phyloP scores from a whole-genome alignment of 2,797 vertebrate species.

The Botia almorhae region DNA sequence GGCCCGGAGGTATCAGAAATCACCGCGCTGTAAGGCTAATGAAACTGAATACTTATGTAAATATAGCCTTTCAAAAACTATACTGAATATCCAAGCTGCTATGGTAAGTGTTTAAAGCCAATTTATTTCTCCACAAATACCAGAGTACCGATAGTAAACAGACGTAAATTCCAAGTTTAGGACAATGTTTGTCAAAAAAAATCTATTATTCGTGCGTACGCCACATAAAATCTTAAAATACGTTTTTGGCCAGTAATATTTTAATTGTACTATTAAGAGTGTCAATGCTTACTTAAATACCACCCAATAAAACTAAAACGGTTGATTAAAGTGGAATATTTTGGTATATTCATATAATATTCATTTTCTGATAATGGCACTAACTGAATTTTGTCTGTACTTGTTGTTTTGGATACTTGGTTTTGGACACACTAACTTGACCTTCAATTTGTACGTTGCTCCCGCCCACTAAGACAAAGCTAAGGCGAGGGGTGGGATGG shows the following conservation, averaged over 20 bases:
- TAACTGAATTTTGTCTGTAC: conserved; percentile 37
- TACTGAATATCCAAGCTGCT: not conserved
- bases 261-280: too few species aligned
- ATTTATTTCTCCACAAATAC: too few species aligned
- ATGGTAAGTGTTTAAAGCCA: not conserved
- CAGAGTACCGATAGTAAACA: too few species aligned
- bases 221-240: too few species aligned
- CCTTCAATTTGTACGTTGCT: conserved; percentile 85
- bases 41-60: not conserved
- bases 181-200: not conserved
- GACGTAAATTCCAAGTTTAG: not conserved
- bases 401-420: conserved; percentile 68
- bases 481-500: conserved; percentile 34
- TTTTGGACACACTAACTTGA: conserved; percentile 88
- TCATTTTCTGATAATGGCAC: too few species aligned
- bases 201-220: not conserved
- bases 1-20: not conserved
- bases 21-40: not conserved
- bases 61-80: not conserved
- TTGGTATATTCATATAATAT: not conserved
- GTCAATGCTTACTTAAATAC: too few species aligned
- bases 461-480: conserved; percentile 66
- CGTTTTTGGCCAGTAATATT: too few species aligned
- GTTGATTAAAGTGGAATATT: not conserved
- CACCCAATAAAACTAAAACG: not conserved